Base-by-base conservation (phyloP, 2,113 vertebrate species). In the Cochlearius cochlearius region DNA sequence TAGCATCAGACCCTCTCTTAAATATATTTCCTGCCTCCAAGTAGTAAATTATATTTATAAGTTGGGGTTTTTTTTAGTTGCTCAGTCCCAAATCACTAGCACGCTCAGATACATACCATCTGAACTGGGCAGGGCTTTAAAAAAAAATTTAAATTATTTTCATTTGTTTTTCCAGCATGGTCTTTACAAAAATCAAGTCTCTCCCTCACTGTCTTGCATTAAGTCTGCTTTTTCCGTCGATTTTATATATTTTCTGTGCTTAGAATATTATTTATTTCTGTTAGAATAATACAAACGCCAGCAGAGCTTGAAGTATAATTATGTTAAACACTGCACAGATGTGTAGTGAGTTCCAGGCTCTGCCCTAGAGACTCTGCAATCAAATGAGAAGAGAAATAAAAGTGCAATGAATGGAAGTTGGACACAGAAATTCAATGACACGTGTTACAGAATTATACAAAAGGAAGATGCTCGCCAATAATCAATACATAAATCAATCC, bases 301-400 rank as follows among this genome's bases (percentile, higher is more conserved):
- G 88, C 79, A 53, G 79, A 96, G 83, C 92, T 86, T 81, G 83
- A 86, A 88, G 72, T 86, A 11, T 88, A 90, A 93, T 90, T 80
- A 62, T 74, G 74, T 96, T 94, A 95, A 95, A 86, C 82, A 52
- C 80, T 88, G 76, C 95, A 84, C 90, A 95, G 91, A 86, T 80
- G 88, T 67, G 58, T 49, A 43, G 78, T 39, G 79, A 83, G 83
- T 86, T 79, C 84, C 86, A 81, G 52, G 83, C 92, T 86, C 47
- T 95, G 90, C 95, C 95, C 88, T 90, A 34, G 88, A 90, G 93
- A 95, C 88, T 77, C 79, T 11, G 60, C 67, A 92, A 49, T 93
- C 81, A 36, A 94, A 96, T 52, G 79, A 91, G 86, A 71, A 25
- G 87, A 73, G 88, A 86, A 96, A 86, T 83, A 66, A 71, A 94